Evolutionary conservation across 2,888 invertebrate species (phyloP), one percentile per base, ranked within the genome.

Genomic region (Resseliella maxima): DNA sequence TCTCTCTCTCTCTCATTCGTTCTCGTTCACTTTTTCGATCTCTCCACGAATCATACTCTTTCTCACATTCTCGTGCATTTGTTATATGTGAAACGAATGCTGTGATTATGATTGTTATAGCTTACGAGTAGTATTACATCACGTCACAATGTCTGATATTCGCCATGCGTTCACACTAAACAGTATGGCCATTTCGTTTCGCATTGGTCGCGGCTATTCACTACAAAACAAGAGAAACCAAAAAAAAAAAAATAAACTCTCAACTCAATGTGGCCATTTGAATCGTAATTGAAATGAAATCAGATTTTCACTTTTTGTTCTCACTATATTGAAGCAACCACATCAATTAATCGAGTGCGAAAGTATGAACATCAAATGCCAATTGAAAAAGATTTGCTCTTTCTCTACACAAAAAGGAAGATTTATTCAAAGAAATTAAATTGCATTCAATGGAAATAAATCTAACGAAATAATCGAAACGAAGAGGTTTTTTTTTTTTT

Each of bases 101-200:
- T 81, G 81, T 81, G 59, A 36, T 81, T 81, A 36, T 81, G 81
- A 81, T 81, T 35, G 81, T 81, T 81, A 18, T 81, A 36, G 81
- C 35, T 21, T 81, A 81, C 81, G 36, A 35, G 8, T 2, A 36
- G 35, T 27, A 81, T 81, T 81, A 81, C 81, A 81, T 81, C 81
- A 81, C 81, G 81, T 81, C 81, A 81, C 81, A 81, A 36, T 21
- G 36, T 18, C 81, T 81, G 81, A 81, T 36, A 81, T 12, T 36
- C 5, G 1, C 35, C 81, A 18, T 36, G 36, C 15, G 21, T 81
- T 81, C 5, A 6, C 15, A 81, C 81, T 12, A 35, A 81, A 3
- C 5, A 1, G 15, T 31, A 31, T 64, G 31, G 31, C 64, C n/a
- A n/a, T 27, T 81, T 81, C 35, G 36, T 36, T 81, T 35, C 36